phyloP scores from a whole-genome alignment of 2,888 invertebrate species.

The Chamaedrilus cognettii region DNA sequence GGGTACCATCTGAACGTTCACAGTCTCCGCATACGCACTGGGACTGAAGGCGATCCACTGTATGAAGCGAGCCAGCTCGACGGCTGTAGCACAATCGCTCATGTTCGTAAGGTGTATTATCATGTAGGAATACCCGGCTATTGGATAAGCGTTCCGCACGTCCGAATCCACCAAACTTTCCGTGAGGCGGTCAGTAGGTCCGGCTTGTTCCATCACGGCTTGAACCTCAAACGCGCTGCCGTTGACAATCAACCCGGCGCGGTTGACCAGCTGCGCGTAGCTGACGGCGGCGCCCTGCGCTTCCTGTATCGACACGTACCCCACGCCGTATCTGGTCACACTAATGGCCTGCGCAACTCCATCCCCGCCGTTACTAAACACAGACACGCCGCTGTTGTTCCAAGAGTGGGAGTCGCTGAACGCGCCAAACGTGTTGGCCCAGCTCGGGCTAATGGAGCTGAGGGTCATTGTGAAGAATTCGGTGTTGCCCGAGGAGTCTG shows the following conservation, averaged over 20 bases:
- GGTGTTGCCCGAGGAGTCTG: conserved; percentile 53
- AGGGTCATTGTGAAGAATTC: conserved; percentile 39
- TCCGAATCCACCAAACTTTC: not conserved
- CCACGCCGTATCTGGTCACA: conserved; percentile 42
- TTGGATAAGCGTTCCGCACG: not conserved
- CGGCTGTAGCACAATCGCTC: not conserved
- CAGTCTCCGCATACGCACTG: not conserved
- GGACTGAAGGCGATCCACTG: not conserved
- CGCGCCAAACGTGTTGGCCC: conserved; percentile 42
- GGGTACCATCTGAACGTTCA: not conserved
- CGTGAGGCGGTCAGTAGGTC: not conserved
- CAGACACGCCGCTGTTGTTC: not conserved
- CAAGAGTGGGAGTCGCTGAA: conserved; percentile 41
- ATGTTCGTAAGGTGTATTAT: not conserved
- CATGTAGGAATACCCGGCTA: conserved; percentile 3
- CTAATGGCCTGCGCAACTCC: conserved; percentile 31
- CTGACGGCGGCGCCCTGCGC: conserved; percentile 33
- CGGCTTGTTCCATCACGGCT: not conserved
- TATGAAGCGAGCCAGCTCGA: not conserved
- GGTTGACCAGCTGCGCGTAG: conserved; percentile 42
- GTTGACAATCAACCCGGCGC: conserved; percentile 35
- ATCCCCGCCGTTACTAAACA: conserved; percentile 14
- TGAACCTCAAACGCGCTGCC: conserved; percentile 26
- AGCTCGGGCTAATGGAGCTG: conserved; percentile 41
- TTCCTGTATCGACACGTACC: conserved; percentile 47